Conservation (phyloP, 2,797 vertebrate genomes). For the Esox lucius region DNA sequence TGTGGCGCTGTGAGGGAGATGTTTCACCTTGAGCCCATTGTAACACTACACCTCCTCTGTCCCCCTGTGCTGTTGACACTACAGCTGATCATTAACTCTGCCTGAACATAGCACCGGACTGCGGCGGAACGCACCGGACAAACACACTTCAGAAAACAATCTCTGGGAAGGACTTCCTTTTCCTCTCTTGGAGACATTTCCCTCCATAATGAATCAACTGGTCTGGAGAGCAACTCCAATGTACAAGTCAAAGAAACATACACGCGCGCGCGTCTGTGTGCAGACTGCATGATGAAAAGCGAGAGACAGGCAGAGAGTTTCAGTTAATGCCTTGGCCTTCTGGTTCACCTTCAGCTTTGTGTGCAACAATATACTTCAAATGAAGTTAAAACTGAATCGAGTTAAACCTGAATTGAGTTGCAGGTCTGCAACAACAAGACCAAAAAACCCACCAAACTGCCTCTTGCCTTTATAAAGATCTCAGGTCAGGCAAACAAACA, state of each 20-base stretch:
- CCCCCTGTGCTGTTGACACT: conserved; percentile 4
- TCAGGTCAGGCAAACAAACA: background rate
- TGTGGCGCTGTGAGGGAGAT: background rate
- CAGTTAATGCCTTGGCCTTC: background rate
- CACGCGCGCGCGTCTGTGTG: background rate
- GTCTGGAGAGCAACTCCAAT: background rate
- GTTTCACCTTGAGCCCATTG: background rate
- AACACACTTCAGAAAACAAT: background rate
- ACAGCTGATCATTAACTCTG: conserved; percentile 17
- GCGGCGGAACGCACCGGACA: background rate
- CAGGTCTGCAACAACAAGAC: background rate
- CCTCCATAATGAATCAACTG: background rate
- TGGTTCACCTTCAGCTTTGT: background rate
- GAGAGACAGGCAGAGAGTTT: background rate
- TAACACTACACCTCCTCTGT: background rate
- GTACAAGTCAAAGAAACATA: background rate
- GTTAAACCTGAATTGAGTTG: background rate
- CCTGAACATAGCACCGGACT: background rate
- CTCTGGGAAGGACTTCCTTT: background rate
- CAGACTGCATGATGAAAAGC: background rate
- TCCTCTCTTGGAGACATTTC: background rate
- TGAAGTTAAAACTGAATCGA: background rate
- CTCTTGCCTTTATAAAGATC: background rate
- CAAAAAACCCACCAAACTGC: background rate
- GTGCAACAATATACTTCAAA: background rate